phyloP scores from a whole-genome alignment of 2,113 vertebrate species.

The Tenrec ecaudatus region DNA sequence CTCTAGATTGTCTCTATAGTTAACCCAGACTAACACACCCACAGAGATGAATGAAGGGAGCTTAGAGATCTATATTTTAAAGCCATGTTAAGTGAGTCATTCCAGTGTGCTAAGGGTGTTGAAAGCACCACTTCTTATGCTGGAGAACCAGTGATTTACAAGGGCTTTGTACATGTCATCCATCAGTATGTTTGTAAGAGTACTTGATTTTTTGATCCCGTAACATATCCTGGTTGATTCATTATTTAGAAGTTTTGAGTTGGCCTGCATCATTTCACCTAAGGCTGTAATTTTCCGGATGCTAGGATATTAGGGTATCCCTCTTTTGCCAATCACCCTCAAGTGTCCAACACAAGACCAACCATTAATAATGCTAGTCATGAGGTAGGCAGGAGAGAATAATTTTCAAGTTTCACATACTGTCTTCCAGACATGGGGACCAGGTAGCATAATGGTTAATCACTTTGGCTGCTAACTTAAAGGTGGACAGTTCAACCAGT shows the following conservation, averaged over 20 bases:
- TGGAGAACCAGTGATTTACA: neutral
- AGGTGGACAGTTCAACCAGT: neutral
- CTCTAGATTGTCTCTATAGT: no score
- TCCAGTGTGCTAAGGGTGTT: no score
- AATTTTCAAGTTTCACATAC: neutral
- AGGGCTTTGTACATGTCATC: fast-evolving
- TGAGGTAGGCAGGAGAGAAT: neutral
- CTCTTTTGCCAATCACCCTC: neutral
- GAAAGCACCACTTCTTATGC: neutral
- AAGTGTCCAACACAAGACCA: neutral
- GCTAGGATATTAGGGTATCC: neutral
- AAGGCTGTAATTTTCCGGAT: neutral
- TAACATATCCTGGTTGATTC: neutral
- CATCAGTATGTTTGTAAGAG: neutral
- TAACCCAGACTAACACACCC: no score
- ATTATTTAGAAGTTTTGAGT: neutral
- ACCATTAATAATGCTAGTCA: neutral
- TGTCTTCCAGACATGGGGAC: neutral
- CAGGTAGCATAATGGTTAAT: neutral
- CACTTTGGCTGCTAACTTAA: neutral
- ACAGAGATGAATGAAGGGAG: neutral
- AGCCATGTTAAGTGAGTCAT: neutral
- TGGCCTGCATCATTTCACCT: neutral
- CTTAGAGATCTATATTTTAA: neutral
- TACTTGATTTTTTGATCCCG: neutral